Conservation (phyloP, 2,113 vertebrate species). For the Copsychus sechellarum region DNA sequence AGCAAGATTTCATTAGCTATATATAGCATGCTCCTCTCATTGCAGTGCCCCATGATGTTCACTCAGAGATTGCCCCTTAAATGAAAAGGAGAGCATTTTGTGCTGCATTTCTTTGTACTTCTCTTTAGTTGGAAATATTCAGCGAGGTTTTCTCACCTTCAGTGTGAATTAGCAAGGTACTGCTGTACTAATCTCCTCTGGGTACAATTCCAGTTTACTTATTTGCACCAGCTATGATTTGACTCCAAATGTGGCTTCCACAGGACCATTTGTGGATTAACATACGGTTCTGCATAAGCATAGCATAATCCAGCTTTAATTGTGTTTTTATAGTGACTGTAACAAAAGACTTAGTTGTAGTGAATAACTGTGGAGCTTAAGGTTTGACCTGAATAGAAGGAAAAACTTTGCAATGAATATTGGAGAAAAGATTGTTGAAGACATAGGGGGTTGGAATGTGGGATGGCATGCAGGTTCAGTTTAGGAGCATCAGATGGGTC, state of each 20-base stretch:
- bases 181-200: conserved; percentile 41
- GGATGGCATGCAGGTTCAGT: background rate
- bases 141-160: background rate
- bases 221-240: background rate
- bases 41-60: background rate
- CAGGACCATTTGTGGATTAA: conserved; percentile 44
- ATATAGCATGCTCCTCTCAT: background rate
- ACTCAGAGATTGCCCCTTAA: background rate
- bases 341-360: conserved; percentile 36
- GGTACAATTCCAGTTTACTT: background rate
- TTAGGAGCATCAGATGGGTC: background rate
- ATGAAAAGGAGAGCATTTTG: background rate
- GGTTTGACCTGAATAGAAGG: background rate
- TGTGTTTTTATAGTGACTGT: conserved; percentile 44
- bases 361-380: conserved; percentile 2
- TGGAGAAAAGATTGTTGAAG: background rate
- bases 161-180: background rate
- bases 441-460: background rate
- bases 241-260: conserved; percentile 34
- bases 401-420: background rate
- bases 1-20: conserved; percentile 45
- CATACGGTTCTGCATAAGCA: background rate
- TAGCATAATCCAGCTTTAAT: conserved; percentile 39
- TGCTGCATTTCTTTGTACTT: conserved; percentile 1
- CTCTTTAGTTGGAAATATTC: background rate